Evolutionary conservation across 2,888 invertebrate species (phyloP).

Genomic region (Spialia ferax): DNA sequence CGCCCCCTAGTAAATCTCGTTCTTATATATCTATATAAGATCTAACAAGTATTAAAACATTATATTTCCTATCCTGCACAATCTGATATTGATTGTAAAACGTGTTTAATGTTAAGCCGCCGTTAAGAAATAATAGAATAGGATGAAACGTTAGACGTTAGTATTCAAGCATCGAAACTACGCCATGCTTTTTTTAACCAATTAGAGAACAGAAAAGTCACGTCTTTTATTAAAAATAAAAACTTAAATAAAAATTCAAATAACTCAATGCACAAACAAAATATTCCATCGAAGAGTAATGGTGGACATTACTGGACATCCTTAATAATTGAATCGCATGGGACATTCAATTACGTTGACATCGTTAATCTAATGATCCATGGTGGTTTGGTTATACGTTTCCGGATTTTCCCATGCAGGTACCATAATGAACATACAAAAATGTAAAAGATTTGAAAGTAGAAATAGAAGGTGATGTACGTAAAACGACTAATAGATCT

Average conservation of each 20-base stretch:
- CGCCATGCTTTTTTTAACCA: too few relatives aligned
- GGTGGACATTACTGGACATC: constrained; percentile 33
- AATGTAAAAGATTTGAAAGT: neutral
- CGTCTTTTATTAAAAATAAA: neutral
- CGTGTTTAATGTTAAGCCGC: too few relatives aligned
- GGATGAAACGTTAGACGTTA: too few relatives aligned
- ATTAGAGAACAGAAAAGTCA: too few relatives aligned
- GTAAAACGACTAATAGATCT: too few relatives aligned
- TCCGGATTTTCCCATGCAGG: constrained; percentile 67
- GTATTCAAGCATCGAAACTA: too few relatives aligned
- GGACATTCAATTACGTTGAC: constrained; percentile 73
- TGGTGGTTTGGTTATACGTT: constrained; percentile 56
- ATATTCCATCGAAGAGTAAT: constrained; percentile 10
- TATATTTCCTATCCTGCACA: too few relatives aligned
- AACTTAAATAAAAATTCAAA: neutral
- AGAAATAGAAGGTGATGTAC: neutral
- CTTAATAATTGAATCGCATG: constrained; percentile 80
- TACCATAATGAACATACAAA: neutral
- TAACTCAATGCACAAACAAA: neutral
- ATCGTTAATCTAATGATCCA: constrained; percentile 82
- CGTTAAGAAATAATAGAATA: too few relatives aligned
- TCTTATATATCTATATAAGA: too few relatives aligned
- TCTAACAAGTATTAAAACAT: too few relatives aligned
- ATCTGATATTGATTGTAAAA: too few relatives aligned
- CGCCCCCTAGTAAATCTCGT: too few relatives aligned